Evolutionary conservation across 1,140 invertebrate species (phyloP), one percentile per base, ranked within the genome.

Genomic region (Rhagoletis pomonella): DNA sequence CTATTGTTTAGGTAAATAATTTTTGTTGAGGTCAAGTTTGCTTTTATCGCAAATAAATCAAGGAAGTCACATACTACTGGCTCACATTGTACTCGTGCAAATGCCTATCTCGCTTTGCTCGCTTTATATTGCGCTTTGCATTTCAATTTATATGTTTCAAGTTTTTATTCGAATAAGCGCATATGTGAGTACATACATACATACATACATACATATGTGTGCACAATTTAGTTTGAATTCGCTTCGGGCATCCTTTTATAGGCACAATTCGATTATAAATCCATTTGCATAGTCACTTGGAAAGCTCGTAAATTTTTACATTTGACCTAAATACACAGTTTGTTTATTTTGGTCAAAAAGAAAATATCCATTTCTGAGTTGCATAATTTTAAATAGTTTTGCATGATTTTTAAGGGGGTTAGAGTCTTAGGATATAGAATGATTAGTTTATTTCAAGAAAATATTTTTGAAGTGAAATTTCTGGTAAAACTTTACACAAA

Each of bases 31-130:
- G 64, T 67, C 64, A 67, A 67, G 29, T 67, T 67, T 67, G 64
- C 19, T 67, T 67, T 67, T 67, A 67, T 67, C 39, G 64, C 64
- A 67, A 67, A 67, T 67, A 67, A 67, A 67, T 67, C 19, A 67
- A 55, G 50, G 50, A 55, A 55, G 50, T 3, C 50, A 55, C 50
- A 55, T 55, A 55, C 64, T 3, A 3, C 64, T 3, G 1, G 64
- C 64, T 10, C 7, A 7, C 64, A 67, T n/a, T 12, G 39, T 9
- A 29, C 29, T 29, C 10, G 10, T 39, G 4, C 39, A 67, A 6
- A 14, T 67, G 9, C 3, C 19, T 9, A 7, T 7, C n/a, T 0
- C 19, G 29, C 29, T 29, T 19, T 67, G 29, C 9, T 67, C 19
- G 9, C 64, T 19, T 64, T 67, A 10, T 29, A 67, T 67, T 39